Percentiles rank a stretch among this genome's conserved stretches.
phyloP scores from a whole-genome alignment of 2,113 vertebrate species.

The Triplophysa tibetana region DNA sequence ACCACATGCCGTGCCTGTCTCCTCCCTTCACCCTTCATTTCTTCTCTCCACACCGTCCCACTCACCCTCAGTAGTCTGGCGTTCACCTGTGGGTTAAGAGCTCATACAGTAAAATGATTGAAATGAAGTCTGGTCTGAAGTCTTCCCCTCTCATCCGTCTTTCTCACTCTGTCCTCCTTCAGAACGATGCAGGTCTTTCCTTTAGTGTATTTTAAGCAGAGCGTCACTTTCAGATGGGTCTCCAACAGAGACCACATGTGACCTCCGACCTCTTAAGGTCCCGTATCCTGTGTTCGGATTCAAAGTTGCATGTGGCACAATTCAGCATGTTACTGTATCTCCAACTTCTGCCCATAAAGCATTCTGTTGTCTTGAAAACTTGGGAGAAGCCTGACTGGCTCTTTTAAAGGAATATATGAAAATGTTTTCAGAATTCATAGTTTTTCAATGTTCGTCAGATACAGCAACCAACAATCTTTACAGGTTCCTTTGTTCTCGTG shows the following conservation, averaged over 20 bases:
- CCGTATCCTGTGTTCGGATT: not conserved
- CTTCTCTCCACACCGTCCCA: not conserved
- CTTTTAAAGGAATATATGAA: not conserved
- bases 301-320: not conserved
- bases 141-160: slow-evolving; percentile 31
- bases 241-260: slow-evolving; percentile 32
- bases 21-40: not conserved
- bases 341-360: not conserved
- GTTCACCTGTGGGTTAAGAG: slow-evolving; percentile 32
- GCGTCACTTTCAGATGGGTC: slow-evolving; percentile 5
- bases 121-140: slow-evolving; percentile 24
- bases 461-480: not conserved
- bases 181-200: not conserved
- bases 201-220: not conserved
- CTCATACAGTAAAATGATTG: slow-evolving; percentile 27
- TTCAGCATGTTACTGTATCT: not conserved
- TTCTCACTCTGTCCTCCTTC: slow-evolving; percentile 16
- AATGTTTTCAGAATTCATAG: too few relatives aligned
- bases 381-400: too few relatives aligned
- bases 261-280: slow-evolving; percentile 12
- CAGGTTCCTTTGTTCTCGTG: not conserved
- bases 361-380: not conserved
- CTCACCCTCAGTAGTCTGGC: slow-evolving; percentile 31
- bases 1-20: slow-evolving; percentile 49
- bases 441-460: not conserved